Evolutionary conservation across 2,113 vertebrate species (phyloP).

Genomic region (Smithornis capensis): DNA sequence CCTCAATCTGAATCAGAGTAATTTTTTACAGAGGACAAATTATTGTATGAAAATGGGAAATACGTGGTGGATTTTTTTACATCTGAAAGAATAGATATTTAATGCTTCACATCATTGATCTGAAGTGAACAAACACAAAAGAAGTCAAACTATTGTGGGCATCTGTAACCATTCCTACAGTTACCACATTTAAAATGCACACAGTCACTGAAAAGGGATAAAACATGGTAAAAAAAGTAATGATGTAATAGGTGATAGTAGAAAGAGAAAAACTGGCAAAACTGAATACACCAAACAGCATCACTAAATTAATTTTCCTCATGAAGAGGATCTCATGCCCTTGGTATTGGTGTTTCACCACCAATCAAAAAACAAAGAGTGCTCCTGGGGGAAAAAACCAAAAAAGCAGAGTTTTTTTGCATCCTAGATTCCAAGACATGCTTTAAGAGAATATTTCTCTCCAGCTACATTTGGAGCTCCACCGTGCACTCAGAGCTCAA

Average conservation of each 20-base stretch:
- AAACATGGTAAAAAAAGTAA: not conserved
- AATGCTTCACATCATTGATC: not conserved
- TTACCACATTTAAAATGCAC: not conserved
- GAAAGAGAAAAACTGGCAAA: not conserved
- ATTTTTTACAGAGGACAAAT: not conserved
- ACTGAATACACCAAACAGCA: not conserved
- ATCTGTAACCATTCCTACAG: not conserved
- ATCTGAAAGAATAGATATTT: not conserved
- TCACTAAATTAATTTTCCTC: not conserved
- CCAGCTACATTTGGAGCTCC: not conserved
- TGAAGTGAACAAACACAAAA: not conserved
- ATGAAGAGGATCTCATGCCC: not conserved
- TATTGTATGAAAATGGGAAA: not conserved
- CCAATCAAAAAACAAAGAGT: not conserved
- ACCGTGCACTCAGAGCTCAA: accelerated
- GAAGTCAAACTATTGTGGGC: not conserved
- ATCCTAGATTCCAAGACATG: not conserved
- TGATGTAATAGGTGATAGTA: not conserved
- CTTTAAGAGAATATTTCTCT: not conserved
- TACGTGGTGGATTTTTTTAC: accelerated
- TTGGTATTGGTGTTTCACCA: not conserved
- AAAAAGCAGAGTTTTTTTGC: not conserved
- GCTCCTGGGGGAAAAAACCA: accelerated
- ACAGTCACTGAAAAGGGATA: not conserved
- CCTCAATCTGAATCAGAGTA: not conserved